phyloP scores from a whole-genome alignment of 2,888 invertebrate species.

The Thecocarcelia acutangulata region DNA sequence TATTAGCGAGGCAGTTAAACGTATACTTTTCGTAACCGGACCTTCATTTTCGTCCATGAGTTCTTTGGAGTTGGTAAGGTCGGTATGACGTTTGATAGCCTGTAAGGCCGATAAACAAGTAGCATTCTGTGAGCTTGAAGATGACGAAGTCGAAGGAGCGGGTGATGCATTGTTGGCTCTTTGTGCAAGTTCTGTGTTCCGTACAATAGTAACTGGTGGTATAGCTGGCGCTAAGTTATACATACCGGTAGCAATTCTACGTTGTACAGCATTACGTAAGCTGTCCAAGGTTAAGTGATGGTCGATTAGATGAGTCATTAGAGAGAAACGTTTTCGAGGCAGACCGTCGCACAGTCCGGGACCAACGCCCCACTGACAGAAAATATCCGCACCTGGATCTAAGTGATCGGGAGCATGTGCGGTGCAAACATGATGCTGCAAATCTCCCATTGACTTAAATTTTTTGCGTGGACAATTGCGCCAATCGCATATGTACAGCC shows the following conservation, averaged over 20 bases:
- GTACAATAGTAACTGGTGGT: slow-evolving; percentile 80
- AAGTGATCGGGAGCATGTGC: slow-evolving; percentile 89
- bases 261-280: slow-evolving; percentile 77
- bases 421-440: slow-evolving; percentile 93
- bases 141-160: slow-evolving; percentile 74
- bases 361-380: slow-evolving; percentile 91
- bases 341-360: slow-evolving; percentile 91
- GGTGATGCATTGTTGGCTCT: slow-evolving; percentile 74
- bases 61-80: slow-evolving; percentile 94
- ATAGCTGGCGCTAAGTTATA: slow-evolving; percentile 75
- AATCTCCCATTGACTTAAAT: slow-evolving; percentile 88
- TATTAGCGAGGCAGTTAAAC: slow-evolving; percentile 97
- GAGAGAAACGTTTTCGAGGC: slow-evolving; percentile 93
- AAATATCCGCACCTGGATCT: slow-evolving; percentile 86
- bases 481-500: slow-evolving; percentile 94
- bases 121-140: slow-evolving; percentile 79
- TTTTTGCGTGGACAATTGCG: slow-evolving; percentile 91
- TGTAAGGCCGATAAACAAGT: slow-evolving; percentile 94
- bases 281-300: slow-evolving; percentile 92
- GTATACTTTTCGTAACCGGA: slow-evolving; percentile 99
- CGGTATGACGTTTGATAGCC: slow-evolving; percentile 97
- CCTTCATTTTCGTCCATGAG: slow-evolving; percentile 98
- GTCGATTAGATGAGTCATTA: slow-evolving; percentile 98
- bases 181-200: slow-evolving; percentile 75
- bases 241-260: slow-evolving; percentile 77